A percentile compares a stretch with the other conserved stretches of the same genome.
Conservation (phyloP, 2,888 invertebrate species). For the Erebia ligea region DNA sequence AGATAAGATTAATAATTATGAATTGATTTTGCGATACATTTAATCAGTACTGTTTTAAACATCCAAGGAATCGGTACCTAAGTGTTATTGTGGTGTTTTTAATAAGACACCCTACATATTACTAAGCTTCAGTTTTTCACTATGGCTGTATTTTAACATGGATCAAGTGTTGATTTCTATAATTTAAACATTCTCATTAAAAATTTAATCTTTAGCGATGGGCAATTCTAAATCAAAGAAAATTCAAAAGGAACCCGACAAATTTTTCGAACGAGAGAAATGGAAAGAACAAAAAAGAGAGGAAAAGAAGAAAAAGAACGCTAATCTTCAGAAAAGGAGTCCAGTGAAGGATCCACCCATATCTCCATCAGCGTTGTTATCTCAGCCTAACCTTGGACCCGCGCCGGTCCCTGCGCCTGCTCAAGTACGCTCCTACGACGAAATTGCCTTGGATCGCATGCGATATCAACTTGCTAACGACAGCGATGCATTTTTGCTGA, state of each 20-base stretch:
- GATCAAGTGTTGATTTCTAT: conserved; percentile 9
- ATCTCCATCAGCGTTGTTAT: conserved; percentile 47
- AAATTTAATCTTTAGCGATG: conserved; percentile 50
- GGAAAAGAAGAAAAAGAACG: conserved; percentile 60
- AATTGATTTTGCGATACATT: conserved; percentile 54
- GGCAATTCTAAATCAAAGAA: conserved; percentile 74
- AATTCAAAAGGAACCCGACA: conserved; percentile 66
- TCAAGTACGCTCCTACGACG: conserved; percentile 72
- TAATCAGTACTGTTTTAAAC: conserved; percentile 55
- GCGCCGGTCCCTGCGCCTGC: conserved; percentile 55
- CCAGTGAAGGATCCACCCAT: conserved; percentile 57
- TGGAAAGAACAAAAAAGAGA: conserved; percentile 67
- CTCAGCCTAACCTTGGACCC: conserved; percentile 47
- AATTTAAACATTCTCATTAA: background rate
- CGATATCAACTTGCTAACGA: conserved; percentile 83
- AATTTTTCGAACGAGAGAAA: conserved; percentile 70
- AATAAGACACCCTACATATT: background rate
- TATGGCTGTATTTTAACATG: conserved; percentile 18
- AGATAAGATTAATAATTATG: conserved; percentile 63
- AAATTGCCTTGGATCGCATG: conserved; percentile 82
- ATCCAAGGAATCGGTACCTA: conserved; percentile 37
- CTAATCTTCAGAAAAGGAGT: conserved; percentile 57
- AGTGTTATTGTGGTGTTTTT: conserved; percentile 32
- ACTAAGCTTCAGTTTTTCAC: background rate
- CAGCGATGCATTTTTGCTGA: conserved; percentile 88